Conservation (phyloP, 2,113 vertebrate species). For the Benitochromis conjunctus region DNA sequence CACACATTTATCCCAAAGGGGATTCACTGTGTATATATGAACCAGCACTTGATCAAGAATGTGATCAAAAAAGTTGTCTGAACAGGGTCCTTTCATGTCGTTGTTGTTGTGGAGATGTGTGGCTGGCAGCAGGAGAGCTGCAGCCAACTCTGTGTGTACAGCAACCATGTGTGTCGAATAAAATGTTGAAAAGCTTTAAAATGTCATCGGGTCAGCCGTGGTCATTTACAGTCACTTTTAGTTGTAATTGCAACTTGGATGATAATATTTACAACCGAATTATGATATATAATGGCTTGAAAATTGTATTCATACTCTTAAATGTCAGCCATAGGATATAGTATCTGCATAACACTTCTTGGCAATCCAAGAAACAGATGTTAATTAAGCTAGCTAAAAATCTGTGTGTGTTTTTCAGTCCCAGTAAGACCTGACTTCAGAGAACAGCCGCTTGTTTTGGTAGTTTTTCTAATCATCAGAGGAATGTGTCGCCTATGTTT, state of each 20-base stretch:
- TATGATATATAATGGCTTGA: background rate
- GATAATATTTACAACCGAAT: background rate
- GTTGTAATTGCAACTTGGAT: background rate
- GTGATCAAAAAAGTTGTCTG: background rate
- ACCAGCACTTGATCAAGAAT: background rate
- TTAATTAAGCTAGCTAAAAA: background rate
- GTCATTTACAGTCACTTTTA: background rate
- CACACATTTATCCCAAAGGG: background rate
- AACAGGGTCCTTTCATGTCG: too few relatives aligned
- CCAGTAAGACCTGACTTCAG: background rate
- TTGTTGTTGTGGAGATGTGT: too few relatives aligned
- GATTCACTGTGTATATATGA: background rate
- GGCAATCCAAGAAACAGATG: background rate
- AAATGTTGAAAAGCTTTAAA: too few relatives aligned
- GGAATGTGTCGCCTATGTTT: constrained; percentile 4
- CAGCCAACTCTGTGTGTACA: too few relatives aligned
- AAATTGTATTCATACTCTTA: background rate
- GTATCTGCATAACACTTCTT: background rate
- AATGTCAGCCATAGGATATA: background rate
- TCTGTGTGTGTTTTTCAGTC: background rate
- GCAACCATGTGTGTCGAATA: too few relatives aligned
- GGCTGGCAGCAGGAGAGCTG: too few relatives aligned
- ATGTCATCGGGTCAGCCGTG: too few relatives aligned
- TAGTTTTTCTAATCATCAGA: background rate
- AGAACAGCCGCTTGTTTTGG: background rate